phyloP scores from a whole-genome alignment of 1,140 invertebrate genomes.

The Drosophila malerkotliana region DNA sequence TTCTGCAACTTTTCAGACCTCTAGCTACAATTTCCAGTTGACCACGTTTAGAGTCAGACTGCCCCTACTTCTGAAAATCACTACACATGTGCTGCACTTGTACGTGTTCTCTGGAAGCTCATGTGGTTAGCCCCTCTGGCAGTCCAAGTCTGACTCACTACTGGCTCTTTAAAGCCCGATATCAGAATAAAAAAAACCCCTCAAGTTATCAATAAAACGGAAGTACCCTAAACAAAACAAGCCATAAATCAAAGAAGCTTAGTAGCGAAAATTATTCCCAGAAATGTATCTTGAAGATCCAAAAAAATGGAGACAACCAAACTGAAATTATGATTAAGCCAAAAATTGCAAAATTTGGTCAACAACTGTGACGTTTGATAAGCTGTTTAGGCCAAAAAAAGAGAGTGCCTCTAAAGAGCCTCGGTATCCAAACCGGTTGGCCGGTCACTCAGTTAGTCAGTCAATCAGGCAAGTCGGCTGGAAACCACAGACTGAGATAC shows the following conservation, averaged over 20 bases:
- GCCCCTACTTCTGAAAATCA: neutral
- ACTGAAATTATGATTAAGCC: conserved; percentile 47
- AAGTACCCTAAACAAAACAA: conserved; percentile 29
- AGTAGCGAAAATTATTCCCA: conserved; percentile 24
- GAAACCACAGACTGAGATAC: conserved; percentile 55
- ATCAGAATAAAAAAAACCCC: conserved; percentile 17
- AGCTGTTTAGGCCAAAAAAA: conserved; percentile 25
- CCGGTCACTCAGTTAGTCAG: conserved; percentile 35
- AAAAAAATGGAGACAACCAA: conserved; percentile 17
- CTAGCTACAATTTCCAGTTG: conserved; percentile 21
- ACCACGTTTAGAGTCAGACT: conserved; percentile 41
- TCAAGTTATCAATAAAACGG: conserved; percentile 43
- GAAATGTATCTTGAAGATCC: conserved; percentile 25
- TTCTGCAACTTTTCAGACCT: neutral
- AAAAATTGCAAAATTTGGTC: conserved; percentile 41
- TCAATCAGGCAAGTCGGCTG: conserved; percentile 36
- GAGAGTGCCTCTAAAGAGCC: conserved; percentile 4
- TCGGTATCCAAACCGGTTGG: conserved; percentile 56
- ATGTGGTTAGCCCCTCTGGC: conserved; percentile 13
- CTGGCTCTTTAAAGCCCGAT: conserved; percentile 17
- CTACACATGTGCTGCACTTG: conserved; percentile 24
- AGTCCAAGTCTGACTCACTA: conserved; percentile 20
- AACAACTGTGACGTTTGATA: conserved; percentile 50
- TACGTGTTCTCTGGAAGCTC: conserved; percentile 46
- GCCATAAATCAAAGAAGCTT: conserved; percentile 38